Percentiles rank a stretch among this genome's conserved stretches.
phyloP scores from a whole-genome alignment of 2,797 vertebrate species.

The Lepus townsendii region DNA sequence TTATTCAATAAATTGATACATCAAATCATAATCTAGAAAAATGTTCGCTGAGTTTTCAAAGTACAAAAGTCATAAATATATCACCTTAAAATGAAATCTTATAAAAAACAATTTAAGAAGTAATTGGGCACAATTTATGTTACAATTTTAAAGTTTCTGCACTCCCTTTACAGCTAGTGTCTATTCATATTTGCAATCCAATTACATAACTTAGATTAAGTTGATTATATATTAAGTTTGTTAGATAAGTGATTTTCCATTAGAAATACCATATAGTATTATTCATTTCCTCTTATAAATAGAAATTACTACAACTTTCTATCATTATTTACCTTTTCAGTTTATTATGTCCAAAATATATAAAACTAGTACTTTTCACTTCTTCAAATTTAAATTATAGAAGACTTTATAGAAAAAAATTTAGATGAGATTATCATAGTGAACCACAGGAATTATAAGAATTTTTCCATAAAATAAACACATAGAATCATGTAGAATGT shows the following conservation, averaged over 20 bases:
- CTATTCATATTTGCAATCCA: conserved; percentile 37
- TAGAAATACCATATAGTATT: background rate
- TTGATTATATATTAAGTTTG: conserved; percentile 24
- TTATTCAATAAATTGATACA: conserved; percentile 69
- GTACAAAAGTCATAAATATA: conserved; percentile 60
- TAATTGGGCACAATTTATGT: conserved; percentile 57
- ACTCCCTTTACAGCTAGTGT: background rate
- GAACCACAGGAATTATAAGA: background rate
- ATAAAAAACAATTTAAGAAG: conserved; percentile 66
- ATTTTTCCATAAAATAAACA: background rate
- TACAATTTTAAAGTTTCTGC: conserved; percentile 35
- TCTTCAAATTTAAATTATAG: conserved; percentile 1
- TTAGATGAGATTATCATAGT: background rate
- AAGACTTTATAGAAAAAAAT: background rate
- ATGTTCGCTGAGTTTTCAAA: conserved; percentile 70
- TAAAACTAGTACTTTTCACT: background rate
- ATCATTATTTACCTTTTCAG: conserved; percentile 33
- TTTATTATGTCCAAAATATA: background rate
- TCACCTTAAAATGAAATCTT: conserved; percentile 69
- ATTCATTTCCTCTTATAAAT: conserved; percentile 24
- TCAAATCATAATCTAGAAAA: conserved; percentile 66
- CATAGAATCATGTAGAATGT: background rate
- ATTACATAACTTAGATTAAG: conserved; percentile 42
- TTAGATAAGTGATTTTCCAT: conserved; percentile 46
- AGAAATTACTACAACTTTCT: conserved; percentile 16